Conservation (phyloP, 1,140 invertebrate species). For the Ptiloglossa arizonensis region DNA sequence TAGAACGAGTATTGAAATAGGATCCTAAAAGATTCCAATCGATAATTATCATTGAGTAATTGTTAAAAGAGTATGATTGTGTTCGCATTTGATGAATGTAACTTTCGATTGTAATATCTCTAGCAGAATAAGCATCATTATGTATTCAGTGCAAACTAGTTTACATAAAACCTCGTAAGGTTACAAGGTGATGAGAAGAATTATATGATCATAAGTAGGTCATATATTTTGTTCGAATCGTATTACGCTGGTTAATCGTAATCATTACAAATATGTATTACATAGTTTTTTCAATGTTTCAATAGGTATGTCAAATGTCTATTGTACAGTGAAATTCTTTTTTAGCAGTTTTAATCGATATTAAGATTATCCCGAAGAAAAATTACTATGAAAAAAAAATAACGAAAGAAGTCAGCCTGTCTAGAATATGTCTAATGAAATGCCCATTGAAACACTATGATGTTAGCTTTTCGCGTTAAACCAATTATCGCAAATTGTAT, state of each 20-base stretch:
- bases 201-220: neutral
- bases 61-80: conserved; percentile 1
- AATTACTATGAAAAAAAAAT: neutral
- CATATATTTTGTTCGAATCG: neutral
- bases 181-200: neutral
- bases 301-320: neutral
- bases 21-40: neutral
- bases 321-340: neutral
- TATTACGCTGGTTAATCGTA: conserved; percentile 1
- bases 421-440: neutral
- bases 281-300: neutral
- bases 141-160: neutral
- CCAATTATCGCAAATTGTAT: neutral
- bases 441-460: neutral
- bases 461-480: neutral
- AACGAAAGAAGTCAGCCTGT: neutral
- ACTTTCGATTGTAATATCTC: neutral
- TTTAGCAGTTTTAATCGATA: neutral
- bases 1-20: neutral
- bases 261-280: neutral
- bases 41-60: neutral
- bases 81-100: neutral
- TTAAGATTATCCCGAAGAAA: neutral
- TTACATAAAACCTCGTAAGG: neutral
- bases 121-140: conserved; percentile 24